phyloP scores from a whole-genome alignment of 2,797 vertebrate genomes.

The Gadopsis bispinosus region DNA sequence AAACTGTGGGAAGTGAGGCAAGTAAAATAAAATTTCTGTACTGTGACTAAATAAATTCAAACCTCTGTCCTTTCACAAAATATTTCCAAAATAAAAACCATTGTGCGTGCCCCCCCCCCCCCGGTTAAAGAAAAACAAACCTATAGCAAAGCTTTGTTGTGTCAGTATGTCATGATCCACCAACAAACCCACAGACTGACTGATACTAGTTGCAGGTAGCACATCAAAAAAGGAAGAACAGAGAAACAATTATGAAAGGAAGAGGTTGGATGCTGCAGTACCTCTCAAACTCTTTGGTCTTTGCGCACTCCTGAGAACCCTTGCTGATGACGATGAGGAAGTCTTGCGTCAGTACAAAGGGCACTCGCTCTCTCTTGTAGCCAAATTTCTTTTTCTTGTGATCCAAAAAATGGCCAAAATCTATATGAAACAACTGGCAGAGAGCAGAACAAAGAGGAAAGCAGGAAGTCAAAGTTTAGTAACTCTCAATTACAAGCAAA shows the following conservation, averaged over 20 bases:
- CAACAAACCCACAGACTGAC: constrained; percentile 5
- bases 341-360: constrained; percentile 90
- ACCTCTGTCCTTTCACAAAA: not conserved
- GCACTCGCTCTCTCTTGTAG: constrained; percentile 89
- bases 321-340: constrained; percentile 92
- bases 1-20: constrained; percentile 1
- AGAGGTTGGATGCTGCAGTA: constrained; percentile 38
- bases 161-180: not conserved
- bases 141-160: not conserved
- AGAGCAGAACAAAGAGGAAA: constrained; percentile 14
- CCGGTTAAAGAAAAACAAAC: not conserved
- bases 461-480: constrained; percentile 5
- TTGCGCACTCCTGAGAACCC: constrained; percentile 87
- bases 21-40: not conserved
- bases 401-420: constrained; percentile 90
- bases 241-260: not conserved
- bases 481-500: not conserved
- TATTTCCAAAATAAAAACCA: not conserved
- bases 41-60: not conserved
- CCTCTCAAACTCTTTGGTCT: constrained; percentile 91
- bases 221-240: not conserved
- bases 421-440: constrained; percentile 88
- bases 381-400: constrained; percentile 92
- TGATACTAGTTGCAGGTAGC: not conserved
- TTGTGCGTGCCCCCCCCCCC: not conserved